A percentile compares a stretch with the other conserved stretches of the same genome.
These are phyloP conservation scores for Alouatta palliata DNA, from an alignment of 2,113 vertebrate genomes.

Conservation along the genomic window DNA sequence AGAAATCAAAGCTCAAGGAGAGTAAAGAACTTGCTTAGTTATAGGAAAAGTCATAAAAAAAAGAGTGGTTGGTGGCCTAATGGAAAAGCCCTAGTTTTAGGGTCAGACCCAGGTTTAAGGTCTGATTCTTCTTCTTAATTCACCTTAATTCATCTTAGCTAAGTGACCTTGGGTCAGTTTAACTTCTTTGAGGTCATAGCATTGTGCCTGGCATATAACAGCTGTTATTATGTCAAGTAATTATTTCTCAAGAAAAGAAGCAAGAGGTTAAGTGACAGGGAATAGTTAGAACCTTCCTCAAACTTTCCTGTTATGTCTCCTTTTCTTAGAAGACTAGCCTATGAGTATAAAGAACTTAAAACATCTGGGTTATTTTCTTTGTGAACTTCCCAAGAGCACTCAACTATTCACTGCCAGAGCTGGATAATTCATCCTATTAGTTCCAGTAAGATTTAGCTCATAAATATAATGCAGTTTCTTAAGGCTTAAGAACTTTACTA, in stretches of 20 bases:
- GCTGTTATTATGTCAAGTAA: background rate
- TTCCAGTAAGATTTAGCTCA: background rate
- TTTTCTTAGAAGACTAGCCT: background rate
- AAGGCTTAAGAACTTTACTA: background rate
- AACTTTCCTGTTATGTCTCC: background rate
- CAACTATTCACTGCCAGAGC: background rate
- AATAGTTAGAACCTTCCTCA: background rate
- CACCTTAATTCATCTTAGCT: background rate
- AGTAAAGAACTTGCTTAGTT: background rate
- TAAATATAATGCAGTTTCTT: background rate
- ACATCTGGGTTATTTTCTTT: background rate
- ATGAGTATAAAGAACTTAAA: conserved; percentile 11
- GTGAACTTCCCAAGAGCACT: background rate
- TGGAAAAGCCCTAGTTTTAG: background rate
- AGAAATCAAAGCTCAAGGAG: background rate
- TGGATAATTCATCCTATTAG: background rate
- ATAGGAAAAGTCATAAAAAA: background rate
- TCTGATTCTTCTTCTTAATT: background rate
- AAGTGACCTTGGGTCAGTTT: background rate
- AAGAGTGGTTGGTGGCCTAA: background rate
- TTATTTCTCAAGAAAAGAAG: background rate
- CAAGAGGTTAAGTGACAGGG: background rate
- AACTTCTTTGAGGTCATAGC: background rate
- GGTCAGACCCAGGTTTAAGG: background rate
- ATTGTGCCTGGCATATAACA: background rate